A percentile compares a stretch with the other conserved stretches of the same genome.
Conservation (phyloP, 2,888 invertebrate species). For the Diadegma fenestrale region DNA sequence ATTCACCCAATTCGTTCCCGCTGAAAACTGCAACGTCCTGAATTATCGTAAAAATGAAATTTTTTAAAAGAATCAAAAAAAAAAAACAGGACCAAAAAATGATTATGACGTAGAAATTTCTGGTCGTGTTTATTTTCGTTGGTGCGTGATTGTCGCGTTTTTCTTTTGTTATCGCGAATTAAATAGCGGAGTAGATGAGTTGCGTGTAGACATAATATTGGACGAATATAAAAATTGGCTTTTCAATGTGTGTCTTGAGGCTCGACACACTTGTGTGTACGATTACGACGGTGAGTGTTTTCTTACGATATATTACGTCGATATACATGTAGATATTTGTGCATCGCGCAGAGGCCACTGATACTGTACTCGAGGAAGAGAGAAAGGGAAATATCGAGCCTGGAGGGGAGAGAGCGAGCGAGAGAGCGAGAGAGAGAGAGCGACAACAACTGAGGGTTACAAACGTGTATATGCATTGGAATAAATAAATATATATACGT, state of each 20-base stretch:
- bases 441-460: slow-evolving; percentile 53
- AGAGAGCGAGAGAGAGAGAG: slow-evolving; percentile 39
- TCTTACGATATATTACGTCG: slow-evolving; percentile 34
- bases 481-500: slow-evolving; percentile 29
- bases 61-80: no score
- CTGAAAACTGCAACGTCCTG: no score
- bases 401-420: slow-evolving; percentile 17
- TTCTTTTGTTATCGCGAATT: slow-evolving; percentile 46
- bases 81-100: no score
- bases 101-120: no score
- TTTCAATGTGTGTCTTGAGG: slow-evolving; percentile 41
- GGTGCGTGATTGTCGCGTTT: not conserved
- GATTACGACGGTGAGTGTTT: slow-evolving; percentile 55
- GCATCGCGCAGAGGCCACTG: slow-evolving; percentile 42
- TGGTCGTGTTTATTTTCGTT: not conserved
- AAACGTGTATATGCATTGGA: slow-evolving; percentile 7
- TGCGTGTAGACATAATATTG: slow-evolving; percentile 43
- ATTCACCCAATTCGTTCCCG: no score
- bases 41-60: no score
- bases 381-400: slow-evolving; percentile 41
- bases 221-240: slow-evolving; percentile 27
- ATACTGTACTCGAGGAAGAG: slow-evolving; percentile 48
- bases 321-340: slow-evolving; percentile 3
- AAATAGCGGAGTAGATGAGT: slow-evolving; percentile 41
- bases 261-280: slow-evolving; percentile 50